Base-by-base conservation (phyloP, 2,113 vertebrate genomes). In the Oncorhynchus clarkii region DNA sequence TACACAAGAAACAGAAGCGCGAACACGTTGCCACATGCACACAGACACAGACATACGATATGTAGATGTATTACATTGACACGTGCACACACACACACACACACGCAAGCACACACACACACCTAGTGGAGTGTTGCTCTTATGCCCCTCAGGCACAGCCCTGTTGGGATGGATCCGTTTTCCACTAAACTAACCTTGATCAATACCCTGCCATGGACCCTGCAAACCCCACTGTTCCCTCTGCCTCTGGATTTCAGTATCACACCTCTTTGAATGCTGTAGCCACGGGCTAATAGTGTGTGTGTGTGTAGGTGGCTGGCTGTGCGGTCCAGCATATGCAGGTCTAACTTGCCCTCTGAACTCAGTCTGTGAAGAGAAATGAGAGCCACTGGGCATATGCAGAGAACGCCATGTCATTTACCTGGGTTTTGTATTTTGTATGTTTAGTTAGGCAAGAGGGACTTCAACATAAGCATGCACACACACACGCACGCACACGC, bases 121-220 rank as follows among this genome's bases (percentile, higher is more conserved):
- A 85, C 85, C 80, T 83, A 80, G 81, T 81, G 77, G 31, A 72
- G 60, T 78, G 83, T 18, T 54, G 34, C 49, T 20, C 22, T 8
- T 87, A 89, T 77, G 77, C 86, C 88, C 85, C 84, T 80, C 78
- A 86, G 89, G 88, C 89, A 90, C 77, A 82, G 88, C 34, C 72
- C 70, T 70, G 78, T 79, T 72, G 70, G 85, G 80, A 84, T 73
- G 78, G 86, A 87, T 80, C 84, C 77, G 89, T 87, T 87, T 88
- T 82, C 87, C 90, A 89, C 85, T 90, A 89, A 89, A 87, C 93
- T 92, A 92, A 91, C 93, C 92, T 92, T 93, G 90, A 94, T 94
- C 93, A 93, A 93, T 93, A 94, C 90, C 86, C 88, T 88, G 85
- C 88, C 91, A 81, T 89, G 88, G 92, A 92, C 92, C 86, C 90